Conservation (phyloP, 2,888 invertebrate genomes). For the Hybos culiciformis region DNA sequence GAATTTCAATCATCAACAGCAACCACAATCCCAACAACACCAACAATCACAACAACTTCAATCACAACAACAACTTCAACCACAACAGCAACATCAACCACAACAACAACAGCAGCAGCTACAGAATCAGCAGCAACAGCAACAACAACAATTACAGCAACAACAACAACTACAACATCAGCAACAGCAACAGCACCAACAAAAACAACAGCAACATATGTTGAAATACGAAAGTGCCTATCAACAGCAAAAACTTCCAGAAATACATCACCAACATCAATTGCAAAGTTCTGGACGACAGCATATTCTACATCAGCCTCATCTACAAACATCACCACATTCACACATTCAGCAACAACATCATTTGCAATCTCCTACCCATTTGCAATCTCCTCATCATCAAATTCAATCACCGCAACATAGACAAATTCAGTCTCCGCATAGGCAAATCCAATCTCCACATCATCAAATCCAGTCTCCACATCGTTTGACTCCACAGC, state of each 20-base stretch:
- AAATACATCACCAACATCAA: slow-evolving; percentile 18
- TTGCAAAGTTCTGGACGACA: slow-evolving; percentile 24
- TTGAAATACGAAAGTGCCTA: slow-evolving; percentile 16
- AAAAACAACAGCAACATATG: slow-evolving; percentile 20
- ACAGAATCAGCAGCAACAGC: not conserved
- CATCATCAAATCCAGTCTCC: slow-evolving; percentile 1
- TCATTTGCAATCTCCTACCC: not conserved
- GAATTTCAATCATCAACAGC: slow-evolving; percentile 4
- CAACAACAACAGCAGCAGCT: slow-evolving; percentile 7
- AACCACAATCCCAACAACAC: slow-evolving; percentile 9
- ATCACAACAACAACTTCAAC: slow-evolving; percentile 3
- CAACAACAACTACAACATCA: slow-evolving; percentile 22
- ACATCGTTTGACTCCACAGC: not conserved
- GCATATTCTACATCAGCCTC: slow-evolving; percentile 26
- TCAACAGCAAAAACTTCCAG: slow-evolving; percentile 12
- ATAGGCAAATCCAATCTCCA: not conserved
- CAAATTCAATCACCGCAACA: slow-evolving; percentile 11
- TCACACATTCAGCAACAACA: slow-evolving; percentile 26
- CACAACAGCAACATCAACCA: not conserved
- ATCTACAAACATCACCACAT: slow-evolving; percentile 22
- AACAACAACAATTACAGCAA: slow-evolving; percentile 8
- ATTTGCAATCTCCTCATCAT: not conserved
- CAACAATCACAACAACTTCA: slow-evolving; percentile 18
- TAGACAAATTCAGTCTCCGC: slow-evolving; percentile 12
- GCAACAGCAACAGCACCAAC: slow-evolving; percentile 26